Conservation (phyloP, 2,888 invertebrate genomes). For the Cheilosia vulpina region DNA sequence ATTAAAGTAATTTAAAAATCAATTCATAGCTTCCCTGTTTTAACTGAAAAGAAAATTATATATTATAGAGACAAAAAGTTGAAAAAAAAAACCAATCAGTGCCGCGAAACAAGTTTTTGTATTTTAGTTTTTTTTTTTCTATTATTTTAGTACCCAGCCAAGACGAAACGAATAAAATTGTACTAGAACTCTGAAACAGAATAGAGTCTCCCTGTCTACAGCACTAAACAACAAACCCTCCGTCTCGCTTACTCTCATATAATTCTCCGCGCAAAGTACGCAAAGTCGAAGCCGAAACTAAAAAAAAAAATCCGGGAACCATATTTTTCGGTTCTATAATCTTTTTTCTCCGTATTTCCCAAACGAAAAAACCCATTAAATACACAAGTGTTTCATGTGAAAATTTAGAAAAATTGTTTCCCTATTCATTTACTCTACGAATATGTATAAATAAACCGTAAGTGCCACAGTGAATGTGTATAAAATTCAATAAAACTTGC, state of each 20-base stretch:
- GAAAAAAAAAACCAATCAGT: conserved; percentile 53
- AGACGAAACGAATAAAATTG: conserved; percentile 26
- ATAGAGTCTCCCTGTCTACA: conserved; percentile 3
- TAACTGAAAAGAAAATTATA: not conserved
- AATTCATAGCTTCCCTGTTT: not conserved
- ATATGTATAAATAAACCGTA: conserved; percentile 63
- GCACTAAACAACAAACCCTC: conserved; percentile 14
- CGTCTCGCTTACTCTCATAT: conserved; percentile 47
- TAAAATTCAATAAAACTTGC: conserved; percentile 45
- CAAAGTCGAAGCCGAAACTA: conserved; percentile 75
- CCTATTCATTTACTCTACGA: conserved; percentile 46
- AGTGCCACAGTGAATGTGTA: conserved; percentile 49
- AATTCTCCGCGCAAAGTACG: conserved; percentile 68
- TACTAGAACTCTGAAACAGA: conserved; percentile 45
- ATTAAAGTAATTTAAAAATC: not conserved
- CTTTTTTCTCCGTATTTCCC: conserved; percentile 67
- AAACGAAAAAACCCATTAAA: conserved; percentile 65
- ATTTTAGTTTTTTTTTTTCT: conserved; percentile 46
- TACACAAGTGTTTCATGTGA: conserved; percentile 62
- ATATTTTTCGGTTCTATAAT: conserved; percentile 77
- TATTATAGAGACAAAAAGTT: conserved; percentile 44
- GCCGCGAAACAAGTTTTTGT: conserved; percentile 75
- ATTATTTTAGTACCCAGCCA: conserved; percentile 60
- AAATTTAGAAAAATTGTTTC: conserved; percentile 45
- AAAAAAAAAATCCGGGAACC: conserved; percentile 78